phyloP scores from a whole-genome alignment of 53 echinoderm and acorn worm species.

The Actinopyga echinites region DNA sequence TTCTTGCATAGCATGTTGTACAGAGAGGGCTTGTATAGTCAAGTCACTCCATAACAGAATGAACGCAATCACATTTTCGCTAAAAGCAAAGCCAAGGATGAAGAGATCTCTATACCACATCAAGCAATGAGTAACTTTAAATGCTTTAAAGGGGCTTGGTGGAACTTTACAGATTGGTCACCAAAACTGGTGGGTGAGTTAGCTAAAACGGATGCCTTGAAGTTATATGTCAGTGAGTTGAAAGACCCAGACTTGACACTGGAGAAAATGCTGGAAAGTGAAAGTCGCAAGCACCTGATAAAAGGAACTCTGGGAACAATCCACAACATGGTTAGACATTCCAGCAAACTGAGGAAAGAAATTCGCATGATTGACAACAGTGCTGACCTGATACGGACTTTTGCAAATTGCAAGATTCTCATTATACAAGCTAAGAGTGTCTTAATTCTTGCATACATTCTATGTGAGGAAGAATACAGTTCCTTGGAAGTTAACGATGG shows the following conservation, averaged over 20 bases:
- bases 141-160: constrained; percentile 70
- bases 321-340: constrained; percentile 69
- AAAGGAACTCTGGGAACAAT: constrained; percentile 80
- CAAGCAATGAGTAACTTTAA: constrained; percentile 69
- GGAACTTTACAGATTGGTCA: constrained; percentile 87
- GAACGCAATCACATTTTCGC: too few species aligned
- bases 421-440: constrained; percentile 75
- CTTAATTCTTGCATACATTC: constrained; percentile 71
- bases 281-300: constrained; percentile 62
- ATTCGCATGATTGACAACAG: constrained; percentile 36
- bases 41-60: too few species aligned
- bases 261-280: constrained; percentile 37
- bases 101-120: constrained; percentile 40
- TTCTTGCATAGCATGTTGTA: constrained; percentile 7
- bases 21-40: too few species aligned
- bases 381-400: constrained; percentile 56
- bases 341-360: constrained; percentile 42
- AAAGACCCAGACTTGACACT: constrained; percentile 58
- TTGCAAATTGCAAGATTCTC: constrained; percentile 55
- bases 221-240: constrained; percentile 52
- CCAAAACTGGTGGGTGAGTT: constrained; percentile 33
- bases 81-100: constrained; percentile 29
- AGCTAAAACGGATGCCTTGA: neutral
- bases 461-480: constrained; percentile 74
- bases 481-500: constrained; percentile 57